phyloP scores from a whole-genome alignment of 2,797 vertebrate species.

The Epinephelus malabaricus region DNA sequence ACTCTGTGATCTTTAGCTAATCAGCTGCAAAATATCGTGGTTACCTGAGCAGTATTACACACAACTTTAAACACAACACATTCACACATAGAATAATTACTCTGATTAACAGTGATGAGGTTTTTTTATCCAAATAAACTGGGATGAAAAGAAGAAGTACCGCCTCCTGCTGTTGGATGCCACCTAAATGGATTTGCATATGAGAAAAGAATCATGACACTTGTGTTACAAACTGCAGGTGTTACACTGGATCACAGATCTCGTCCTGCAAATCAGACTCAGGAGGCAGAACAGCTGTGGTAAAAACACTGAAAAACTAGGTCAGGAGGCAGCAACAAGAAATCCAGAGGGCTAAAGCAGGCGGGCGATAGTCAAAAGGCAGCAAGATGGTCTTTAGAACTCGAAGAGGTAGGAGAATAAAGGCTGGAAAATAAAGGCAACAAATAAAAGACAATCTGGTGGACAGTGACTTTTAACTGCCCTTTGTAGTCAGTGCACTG shows the following conservation, averaged over 20 bases:
- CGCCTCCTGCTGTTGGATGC: slow-evolving; percentile 24
- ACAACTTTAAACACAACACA: not conserved
- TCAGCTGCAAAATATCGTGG: not conserved
- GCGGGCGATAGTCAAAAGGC: not conserved
- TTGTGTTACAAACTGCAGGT: slow-evolving; percentile 35
- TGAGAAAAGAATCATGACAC: slow-evolving; percentile 16
- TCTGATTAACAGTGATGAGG: slow-evolving; percentile 25
- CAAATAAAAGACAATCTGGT: not conserved
- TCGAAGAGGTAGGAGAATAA: not conserved
- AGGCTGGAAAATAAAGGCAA: slow-evolving; percentile 7
- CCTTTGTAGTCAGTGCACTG: not conserved
- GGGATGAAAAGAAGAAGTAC: not conserved
- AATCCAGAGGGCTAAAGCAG: slow-evolving; percentile 7
- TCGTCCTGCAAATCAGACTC: slow-evolving; percentile 7
- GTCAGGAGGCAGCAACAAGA: slow-evolving; percentile 52
- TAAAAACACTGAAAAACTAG: slow-evolving; percentile 26
- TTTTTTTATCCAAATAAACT: slow-evolving; percentile 18
- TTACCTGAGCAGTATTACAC: not conserved
- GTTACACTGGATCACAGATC: slow-evolving; percentile 9
- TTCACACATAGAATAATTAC: slow-evolving; percentile 5
- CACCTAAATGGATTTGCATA: slow-evolving; percentile 29
- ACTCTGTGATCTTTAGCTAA: not conserved
- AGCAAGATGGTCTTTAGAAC: not conserved
- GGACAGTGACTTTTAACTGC: not conserved
- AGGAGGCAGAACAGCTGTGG: slow-evolving; percentile 43